phyloP scores from a whole-genome alignment of 2,113 vertebrate genomes.

The Setophaga kirtlandii region DNA sequence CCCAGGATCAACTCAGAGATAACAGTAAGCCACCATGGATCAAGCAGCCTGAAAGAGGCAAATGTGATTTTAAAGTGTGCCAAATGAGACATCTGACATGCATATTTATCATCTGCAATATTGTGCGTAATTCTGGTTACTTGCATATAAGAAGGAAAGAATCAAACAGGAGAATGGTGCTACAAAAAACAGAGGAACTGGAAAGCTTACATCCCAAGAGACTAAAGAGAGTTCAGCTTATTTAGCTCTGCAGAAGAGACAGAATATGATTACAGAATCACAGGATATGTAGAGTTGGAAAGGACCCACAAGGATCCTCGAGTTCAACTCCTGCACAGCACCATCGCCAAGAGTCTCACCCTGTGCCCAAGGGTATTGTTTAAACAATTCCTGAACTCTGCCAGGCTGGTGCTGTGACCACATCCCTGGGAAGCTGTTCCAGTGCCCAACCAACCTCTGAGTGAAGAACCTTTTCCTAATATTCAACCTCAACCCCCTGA shows the following conservation, averaged over 20 bases:
- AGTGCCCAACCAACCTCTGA: rapidly evolving
- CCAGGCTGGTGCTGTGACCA: not conserved
- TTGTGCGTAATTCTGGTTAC: not conserved
- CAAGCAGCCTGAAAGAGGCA: not conserved
- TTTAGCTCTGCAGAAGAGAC: not conserved
- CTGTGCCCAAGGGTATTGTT: not conserved
- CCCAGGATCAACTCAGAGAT: not conserved
- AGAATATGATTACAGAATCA: not conserved
- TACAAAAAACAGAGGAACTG: not conserved
- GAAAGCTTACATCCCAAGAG: not conserved
- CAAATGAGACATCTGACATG: not conserved
- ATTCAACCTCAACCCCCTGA: not conserved
- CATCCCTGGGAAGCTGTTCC: not conserved
- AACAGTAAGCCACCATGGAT: not conserved
- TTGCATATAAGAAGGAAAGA: not conserved
- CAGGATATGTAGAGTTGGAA: not conserved
- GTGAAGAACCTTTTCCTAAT: not conserved
- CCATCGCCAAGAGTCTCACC: not conserved
- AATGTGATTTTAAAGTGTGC: not conserved
- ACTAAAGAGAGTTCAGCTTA: not conserved
- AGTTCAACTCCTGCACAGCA: not conserved
- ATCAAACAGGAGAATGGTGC: not conserved
- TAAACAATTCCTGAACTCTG: not conserved
- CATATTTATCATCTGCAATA: not conserved
- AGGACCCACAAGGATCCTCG: rapidly evolving